phyloP scores from a whole-genome alignment of 2,888 invertebrate species.

The Meiosimyza platycephala region DNA sequence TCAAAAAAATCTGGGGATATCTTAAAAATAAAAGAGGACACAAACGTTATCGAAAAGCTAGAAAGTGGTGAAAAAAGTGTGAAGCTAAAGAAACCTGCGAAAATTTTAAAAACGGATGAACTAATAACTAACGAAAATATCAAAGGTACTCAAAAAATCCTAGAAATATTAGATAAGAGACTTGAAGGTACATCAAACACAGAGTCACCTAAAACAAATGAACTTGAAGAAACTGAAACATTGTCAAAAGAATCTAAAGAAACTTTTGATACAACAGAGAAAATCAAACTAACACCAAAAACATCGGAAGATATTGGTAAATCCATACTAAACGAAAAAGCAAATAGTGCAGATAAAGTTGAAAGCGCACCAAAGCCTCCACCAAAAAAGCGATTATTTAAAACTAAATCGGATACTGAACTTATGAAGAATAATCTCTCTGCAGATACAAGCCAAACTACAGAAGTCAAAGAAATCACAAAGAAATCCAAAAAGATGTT shows the following conservation, averaged over 20 bases:
- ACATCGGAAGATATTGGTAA: too few relatives aligned
- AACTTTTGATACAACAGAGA: too few relatives aligned
- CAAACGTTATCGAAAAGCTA: conserved; percentile 19
- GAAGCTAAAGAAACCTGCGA: background rate
- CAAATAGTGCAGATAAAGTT: background rate
- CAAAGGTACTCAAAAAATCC: too few relatives aligned
- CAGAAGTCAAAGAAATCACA: background rate
- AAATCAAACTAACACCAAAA: too few relatives aligned
- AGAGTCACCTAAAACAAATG: too few relatives aligned
- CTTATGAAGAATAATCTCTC: background rate
- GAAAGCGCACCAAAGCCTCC: conserved; percentile 4
- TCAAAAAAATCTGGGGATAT: background rate
- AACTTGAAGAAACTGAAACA: too few relatives aligned
- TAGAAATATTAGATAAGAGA: too few relatives aligned
- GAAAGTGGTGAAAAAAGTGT: background rate
- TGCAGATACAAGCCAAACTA: background rate
- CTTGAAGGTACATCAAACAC: too few relatives aligned
- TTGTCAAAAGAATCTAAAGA: too few relatives aligned
- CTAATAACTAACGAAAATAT: too few relatives aligned
- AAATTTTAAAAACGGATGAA: background rate
- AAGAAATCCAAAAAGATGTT: too few relatives aligned
- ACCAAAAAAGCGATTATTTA: conserved; percentile 29
- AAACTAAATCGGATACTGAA: conserved; percentile 10
- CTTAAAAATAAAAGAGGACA: background rate
- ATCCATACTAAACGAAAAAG: too few relatives aligned